These are phyloP conservation scores for Pantelozetes paolii DNA, from an alignment of 2,888 invertebrate genomes.

Conservation along the genomic window DNA sequence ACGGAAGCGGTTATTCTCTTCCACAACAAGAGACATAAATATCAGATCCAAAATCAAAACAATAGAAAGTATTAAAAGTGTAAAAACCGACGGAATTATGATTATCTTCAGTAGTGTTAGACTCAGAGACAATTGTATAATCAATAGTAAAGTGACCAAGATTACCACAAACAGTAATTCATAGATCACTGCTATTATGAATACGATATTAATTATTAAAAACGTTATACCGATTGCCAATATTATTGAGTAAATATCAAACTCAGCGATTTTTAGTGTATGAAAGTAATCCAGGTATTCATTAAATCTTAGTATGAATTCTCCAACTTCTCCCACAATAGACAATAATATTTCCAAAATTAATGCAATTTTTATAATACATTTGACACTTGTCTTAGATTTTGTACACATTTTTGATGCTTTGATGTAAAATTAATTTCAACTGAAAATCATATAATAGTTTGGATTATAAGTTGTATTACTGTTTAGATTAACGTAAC, in stretches of 20 bases:
- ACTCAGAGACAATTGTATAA: background rate
- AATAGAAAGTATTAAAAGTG: slow-evolving; percentile 30
- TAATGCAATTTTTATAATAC: slow-evolving; percentile 39
- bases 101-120: background rate
- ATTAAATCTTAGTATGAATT: slow-evolving; percentile 21
- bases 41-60: slow-evolving; percentile 26
- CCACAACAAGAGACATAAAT: slow-evolving; percentile 20
- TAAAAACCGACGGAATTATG: slow-evolving; percentile 36
- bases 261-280: background rate
- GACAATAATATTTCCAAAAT: slow-evolving; percentile 28
- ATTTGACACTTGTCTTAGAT: slow-evolving; percentile 32
- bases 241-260: slow-evolving; percentile 14
- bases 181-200: slow-evolving; percentile 7
- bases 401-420: background rate
- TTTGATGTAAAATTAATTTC: no score
- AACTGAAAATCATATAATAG: no score
- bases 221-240: slow-evolving; percentile 17
- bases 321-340: slow-evolving; percentile 36
- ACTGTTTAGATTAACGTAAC: no score
- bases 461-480: no score
- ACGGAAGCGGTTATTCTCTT: slow-evolving; percentile 17
- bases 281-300: slow-evolving; percentile 12
- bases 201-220: slow-evolving; percentile 25
- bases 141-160: slow-evolving; percentile 20
- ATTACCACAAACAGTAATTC: background rate